phyloP scores from a whole-genome alignment of 2,113 vertebrate genomes.

The Puffinus mauretanicus region DNA sequence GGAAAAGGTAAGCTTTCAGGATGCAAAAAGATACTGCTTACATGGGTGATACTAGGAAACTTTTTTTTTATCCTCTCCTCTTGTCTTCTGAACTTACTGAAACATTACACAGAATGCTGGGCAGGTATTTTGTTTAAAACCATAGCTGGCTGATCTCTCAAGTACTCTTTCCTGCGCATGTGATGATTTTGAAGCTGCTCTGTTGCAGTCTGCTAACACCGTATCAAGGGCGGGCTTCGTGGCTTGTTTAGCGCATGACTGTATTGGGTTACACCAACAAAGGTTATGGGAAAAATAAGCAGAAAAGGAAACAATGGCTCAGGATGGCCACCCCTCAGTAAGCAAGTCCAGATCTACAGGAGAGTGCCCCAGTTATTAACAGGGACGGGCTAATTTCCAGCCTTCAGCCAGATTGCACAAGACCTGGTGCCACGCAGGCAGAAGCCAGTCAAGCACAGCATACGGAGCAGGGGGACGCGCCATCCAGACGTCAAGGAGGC shows the following conservation, averaged over 20 bases:
- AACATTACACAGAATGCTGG: not conserved
- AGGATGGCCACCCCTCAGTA: not conserved
- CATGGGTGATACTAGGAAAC: fast-evolving
- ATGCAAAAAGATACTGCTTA: not conserved
- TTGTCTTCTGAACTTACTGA: not conserved
- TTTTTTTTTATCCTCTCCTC: not conserved
- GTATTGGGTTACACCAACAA: not conserved
- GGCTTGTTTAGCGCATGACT: not conserved
- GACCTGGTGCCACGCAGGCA: fast-evolving
- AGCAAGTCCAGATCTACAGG: not conserved
- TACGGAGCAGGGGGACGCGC: fast-evolving
- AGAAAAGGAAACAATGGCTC: not conserved
- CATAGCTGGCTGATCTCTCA: not conserved
- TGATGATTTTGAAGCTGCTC: not conserved
- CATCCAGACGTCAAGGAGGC: not conserved
- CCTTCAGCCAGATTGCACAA: not conserved
- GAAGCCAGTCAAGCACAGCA: fast-evolving
- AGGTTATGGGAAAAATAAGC: not conserved
- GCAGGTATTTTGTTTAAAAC: not conserved
- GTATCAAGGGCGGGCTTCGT: fast-evolving
- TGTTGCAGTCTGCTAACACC: not conserved
- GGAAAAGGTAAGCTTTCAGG: not conserved
- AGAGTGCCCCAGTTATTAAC: not conserved
- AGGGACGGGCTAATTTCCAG: not conserved
- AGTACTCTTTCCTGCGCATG: not conserved